These are phyloP conservation scores for Stramonita haemastoma DNA, from an alignment of 2,888 invertebrate species.

Conservation along the genomic window DNA sequence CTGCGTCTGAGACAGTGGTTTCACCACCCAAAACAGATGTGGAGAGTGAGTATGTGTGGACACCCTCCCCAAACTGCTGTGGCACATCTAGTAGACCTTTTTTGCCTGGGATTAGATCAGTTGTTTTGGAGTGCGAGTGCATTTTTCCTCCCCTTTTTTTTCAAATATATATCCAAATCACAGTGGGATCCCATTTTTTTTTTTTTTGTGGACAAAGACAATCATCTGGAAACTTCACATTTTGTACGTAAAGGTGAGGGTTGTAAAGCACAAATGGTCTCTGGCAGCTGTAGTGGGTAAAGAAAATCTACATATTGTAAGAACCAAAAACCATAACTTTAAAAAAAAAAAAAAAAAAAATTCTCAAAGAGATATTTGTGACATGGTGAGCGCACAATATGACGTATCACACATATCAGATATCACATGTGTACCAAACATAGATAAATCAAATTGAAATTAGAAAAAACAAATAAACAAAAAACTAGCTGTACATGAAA, in stretches of 20 bases:
- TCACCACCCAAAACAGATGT: constrained; percentile 63
- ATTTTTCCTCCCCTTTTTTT: constrained; percentile 10
- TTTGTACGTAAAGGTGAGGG: no score
- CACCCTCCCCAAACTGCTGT: constrained; percentile 4
- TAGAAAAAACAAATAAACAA: no score
- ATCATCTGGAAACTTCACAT: not conserved
- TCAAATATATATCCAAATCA: not conserved
- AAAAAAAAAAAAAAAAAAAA: no score
- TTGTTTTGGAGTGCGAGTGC: constrained; percentile 21
- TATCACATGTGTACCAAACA: no score
- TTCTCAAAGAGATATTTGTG: no score
- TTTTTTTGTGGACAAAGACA: not conserved
- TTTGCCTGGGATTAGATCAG: constrained; percentile 27
- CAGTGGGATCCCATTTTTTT: not conserved
- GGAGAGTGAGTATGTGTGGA: constrained; percentile 66
- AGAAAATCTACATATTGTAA: no score
- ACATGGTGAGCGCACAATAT: no score
- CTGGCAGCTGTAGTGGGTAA: not conserved
- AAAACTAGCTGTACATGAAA: no score
- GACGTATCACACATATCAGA: no score
- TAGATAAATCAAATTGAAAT: no score
- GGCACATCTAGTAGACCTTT: constrained; percentile 20
- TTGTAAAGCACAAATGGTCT: not conserved
- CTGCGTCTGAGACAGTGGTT: constrained; percentile 43
- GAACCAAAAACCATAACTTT: no score